Evolutionary conservation across 1,140 invertebrate species (phyloP), one percentile per base, ranked within the genome.

Genomic region (Cotesia chilonis): DNA sequence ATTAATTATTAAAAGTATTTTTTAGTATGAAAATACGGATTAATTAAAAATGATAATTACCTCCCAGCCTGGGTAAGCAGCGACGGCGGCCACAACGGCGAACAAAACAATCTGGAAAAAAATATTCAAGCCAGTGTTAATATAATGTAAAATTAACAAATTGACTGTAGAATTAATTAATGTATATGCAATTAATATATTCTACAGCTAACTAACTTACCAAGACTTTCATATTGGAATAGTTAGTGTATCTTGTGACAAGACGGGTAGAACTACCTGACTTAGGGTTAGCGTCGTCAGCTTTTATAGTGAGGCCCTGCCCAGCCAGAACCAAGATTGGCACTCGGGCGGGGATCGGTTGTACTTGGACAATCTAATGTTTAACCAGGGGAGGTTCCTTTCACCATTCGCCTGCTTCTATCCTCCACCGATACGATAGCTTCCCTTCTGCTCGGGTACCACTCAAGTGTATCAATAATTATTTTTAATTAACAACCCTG

Each of bases 261-360:
- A 78, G 81, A 77, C 82, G 74, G 80, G 79, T 77, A 79, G 80
- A 80, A 87, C 85, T 87, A 85, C 80, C 77, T 85, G 77, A 79
- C 78, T 57, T 73, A 82, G 81, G 82, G 79, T 79, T 82, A 76
- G 78, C 76, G 79, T 72, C 75, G 82, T 84, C 82, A 83, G 86
- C 86, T 87, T 87, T 87, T 87, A 87, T 87, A 87, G 82, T 78
- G 73, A 76, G 79, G 81, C 80, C 82, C 81, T 83, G 83, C 83
- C 84, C 79, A 80, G 77, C 41, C 17, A 7, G 77, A 77, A 81
- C 77, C 80, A 74, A 75, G 77, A 78, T 68, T 74, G 75, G 78
- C 79, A 79, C 72, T 38, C 76, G 79, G 80, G 84, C 82, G 84
- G 85, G 84, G 84, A 79, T 76, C 76, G 69, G 76, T 75, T 77